Evolutionary conservation across 2,113 vertebrate species (phyloP).

Genomic region (Caranx ignobilis): DNA sequence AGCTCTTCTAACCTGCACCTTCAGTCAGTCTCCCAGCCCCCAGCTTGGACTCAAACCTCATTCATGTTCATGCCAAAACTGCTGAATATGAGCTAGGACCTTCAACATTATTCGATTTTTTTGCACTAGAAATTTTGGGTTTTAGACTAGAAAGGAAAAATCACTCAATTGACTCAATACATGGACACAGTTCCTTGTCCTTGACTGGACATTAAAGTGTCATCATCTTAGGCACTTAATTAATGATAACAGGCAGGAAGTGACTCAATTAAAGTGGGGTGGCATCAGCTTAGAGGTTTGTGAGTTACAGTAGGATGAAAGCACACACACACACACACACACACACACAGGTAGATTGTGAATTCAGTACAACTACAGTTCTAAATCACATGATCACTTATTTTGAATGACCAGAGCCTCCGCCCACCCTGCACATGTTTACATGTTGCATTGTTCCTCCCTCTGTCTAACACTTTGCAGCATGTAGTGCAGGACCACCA

Average conservation of each 20-base stretch:
- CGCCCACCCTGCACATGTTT: too few relatives aligned
- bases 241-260: not conserved
- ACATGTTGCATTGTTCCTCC: too few relatives aligned
- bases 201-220: not conserved
- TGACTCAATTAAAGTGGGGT: slow-evolving; percentile 4
- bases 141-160: not conserved
- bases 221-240: not conserved
- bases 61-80: not conserved
- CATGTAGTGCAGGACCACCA: too few relatives aligned
- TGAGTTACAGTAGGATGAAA: not conserved
- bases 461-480: too few relatives aligned
- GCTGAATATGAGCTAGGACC: not conserved
- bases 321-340: not conserved
- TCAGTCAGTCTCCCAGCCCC: not conserved
- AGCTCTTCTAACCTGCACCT: slow-evolving; percentile 12
- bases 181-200: not conserved
- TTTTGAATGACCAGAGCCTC: too few relatives aligned
- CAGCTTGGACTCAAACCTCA: not conserved
- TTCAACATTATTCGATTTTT: not conserved
- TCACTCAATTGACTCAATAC: not conserved
- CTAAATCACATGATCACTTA: too few relatives aligned
- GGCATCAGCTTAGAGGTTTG: not conserved
- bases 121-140: too few relatives aligned
- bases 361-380: too few relatives aligned
- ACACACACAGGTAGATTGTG: too few relatives aligned